Percentiles rank a stretch among this genome's conserved stretches.
Conservation (phyloP, 2,113 vertebrate species). For the Tricholaema leucomelas region DNA sequence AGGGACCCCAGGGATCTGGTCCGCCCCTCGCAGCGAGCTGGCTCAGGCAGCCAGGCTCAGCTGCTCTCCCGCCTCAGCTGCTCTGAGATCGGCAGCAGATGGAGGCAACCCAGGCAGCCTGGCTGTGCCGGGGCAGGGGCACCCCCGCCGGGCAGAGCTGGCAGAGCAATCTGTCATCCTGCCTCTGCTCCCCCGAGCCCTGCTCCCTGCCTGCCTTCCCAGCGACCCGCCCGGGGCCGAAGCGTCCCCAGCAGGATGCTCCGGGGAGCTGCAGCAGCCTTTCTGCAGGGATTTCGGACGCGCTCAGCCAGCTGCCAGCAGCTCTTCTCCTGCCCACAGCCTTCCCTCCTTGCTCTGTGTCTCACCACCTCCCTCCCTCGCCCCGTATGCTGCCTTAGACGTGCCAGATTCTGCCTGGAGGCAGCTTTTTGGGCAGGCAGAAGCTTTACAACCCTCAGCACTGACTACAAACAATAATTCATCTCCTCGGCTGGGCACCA, state of each 20-base stretch:
- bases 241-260: not conserved
- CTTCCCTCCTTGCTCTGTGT: conserved; percentile 30
- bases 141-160: rapidly evolving
- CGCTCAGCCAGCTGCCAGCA: not conserved
- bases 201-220: not conserved
- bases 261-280: not conserved
- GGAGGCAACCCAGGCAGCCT: not conserved
- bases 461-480: not conserved
- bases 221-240: not conserved
- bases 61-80: not conserved
- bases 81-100: not conserved
- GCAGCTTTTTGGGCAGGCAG: not conserved
- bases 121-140: not conserved
- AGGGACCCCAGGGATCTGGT: too few species aligned
- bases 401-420: not conserved
- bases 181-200: not conserved
- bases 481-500: not conserved
- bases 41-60: not conserved
- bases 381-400: conserved; percentile 36
- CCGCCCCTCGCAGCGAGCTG: too few species aligned
- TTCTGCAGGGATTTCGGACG: conserved; percentile 35
- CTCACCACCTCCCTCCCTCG: conserved; percentile 36
- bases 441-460: not conserved
- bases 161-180: not conserved
- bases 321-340: conserved; percentile 11